Base-by-base conservation (phyloP, 2,113 vertebrate genomes). In the Malaclemys terrapin region DNA sequence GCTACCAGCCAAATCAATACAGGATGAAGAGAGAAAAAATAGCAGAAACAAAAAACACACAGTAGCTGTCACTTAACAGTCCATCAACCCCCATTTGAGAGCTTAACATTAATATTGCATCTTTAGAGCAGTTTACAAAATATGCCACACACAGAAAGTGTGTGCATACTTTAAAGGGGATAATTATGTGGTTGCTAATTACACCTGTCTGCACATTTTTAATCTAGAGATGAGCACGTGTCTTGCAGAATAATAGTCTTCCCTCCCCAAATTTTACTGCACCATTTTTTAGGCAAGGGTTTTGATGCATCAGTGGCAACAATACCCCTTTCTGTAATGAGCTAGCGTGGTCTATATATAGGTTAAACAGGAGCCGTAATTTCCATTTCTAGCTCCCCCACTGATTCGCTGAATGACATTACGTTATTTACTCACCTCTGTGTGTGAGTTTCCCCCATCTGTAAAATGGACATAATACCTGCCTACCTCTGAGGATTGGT, bases 401-500 rank as follows among this genome's bases (percentile, higher is more conserved):
- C 75, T 89, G 94, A 87, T 81, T 80, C 57, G 13, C 88, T 95
- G 85, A 85, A 96, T 4, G 5, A 86, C 87, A 88, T 29, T 65
- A 83, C 91, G 87, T 93, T 95, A 95, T 65, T 1, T 0, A 91
- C 91, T 92, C 94, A 94, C 54, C 84, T 91, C 0, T 0, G 49
- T 88, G 92, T 91, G 89, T 93, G 94, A 93, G 92, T 90, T 96
- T 93, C 25, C 80, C 57, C 91, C 91, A 92, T 95, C 79, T 90
- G 19, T 72, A 91, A 95, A 95, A 96, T 0, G 0, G 87, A 93
- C 93, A 93, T 95, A 96, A 95, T 85, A 93, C 85, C 94, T 95
- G 95, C 84, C 86, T 91, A 94, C 94, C 94, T 96, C 91, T 85
- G 94, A 97, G 93, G 89, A 95, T 92, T 95, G 94, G 92, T 95